These are phyloP conservation scores for Hiodon tergisus DNA, from an alignment of 2,113 vertebrate genomes.

Conservation along the genomic window DNA sequence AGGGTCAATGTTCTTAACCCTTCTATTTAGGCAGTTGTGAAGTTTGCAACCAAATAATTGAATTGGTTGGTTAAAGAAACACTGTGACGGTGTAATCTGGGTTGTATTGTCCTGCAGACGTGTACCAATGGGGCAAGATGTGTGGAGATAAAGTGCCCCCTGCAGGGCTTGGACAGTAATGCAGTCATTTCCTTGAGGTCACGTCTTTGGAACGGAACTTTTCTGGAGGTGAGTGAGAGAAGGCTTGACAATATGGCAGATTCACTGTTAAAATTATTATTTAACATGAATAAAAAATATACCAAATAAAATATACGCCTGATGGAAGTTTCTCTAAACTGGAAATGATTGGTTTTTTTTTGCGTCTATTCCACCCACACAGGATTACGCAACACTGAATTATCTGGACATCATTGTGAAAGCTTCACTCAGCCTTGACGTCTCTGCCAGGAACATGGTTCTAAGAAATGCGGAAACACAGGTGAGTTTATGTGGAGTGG, in stretches of 20 bases:
- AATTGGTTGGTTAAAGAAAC: background rate
- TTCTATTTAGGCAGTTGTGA: background rate
- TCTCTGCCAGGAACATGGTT: slow-evolving; percentile 64
- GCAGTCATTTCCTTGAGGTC: slow-evolving; percentile 71
- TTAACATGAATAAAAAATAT: too few relatives aligned
- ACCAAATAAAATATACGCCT: too few relatives aligned
- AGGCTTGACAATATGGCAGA: too few relatives aligned
- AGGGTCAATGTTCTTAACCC: slow-evolving; percentile 33
- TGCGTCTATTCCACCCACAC: slow-evolving; percentile 7
- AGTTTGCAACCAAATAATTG: background rate
- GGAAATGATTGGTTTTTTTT: background rate
- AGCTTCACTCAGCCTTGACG: slow-evolving; percentile 69
- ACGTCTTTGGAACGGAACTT: slow-evolving; percentile 84
- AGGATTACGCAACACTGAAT: slow-evolving; percentile 78
- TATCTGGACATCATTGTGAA: slow-evolving; percentile 75
- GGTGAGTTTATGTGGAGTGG: slow-evolving; percentile 50
- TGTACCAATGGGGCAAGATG: slow-evolving; percentile 71
- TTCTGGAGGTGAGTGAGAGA: slow-evolving; percentile 73
- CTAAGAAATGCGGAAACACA: slow-evolving; percentile 67
- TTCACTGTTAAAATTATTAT: too few relatives aligned
- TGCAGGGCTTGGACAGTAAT: slow-evolving; percentile 80
- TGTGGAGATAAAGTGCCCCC: slow-evolving; percentile 74
- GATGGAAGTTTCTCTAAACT: background rate
- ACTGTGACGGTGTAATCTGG: background rate
- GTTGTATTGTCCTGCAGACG: slow-evolving; percentile 58